Base-by-base conservation (phyloP, 2,113 vertebrate genomes). In the Lepus timidus region DNA sequence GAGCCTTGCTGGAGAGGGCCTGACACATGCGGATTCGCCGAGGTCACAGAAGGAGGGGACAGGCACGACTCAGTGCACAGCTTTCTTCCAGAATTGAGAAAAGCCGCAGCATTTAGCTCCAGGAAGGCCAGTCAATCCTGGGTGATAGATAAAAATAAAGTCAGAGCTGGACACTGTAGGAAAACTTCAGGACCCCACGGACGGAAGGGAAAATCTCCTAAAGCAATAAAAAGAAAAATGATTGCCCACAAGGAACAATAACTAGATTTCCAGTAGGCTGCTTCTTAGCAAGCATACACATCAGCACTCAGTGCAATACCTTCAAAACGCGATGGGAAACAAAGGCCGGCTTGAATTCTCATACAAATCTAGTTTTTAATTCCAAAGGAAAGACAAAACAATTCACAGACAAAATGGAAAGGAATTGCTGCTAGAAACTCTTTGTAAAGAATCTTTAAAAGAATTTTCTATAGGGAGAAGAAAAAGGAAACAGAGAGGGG, bases 341-440 rank as follows among this genome's bases (percentile, higher is more conserved):
- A 87, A 79, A 25, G 27, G 44, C 65, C 75, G 58, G 9, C 27
- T 64, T 79, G 27, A 68, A 84, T 78, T 51, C 51, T 44, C 74
- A 44, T 19, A 67, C 4, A 73, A 64, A 70, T 11, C 14, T 39
- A 92, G 12, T 68, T 85, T 92, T 74, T 78, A 44, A 44, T 62
- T 73, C 61, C 62, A 79, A 88, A 52, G 70, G 19, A 67, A 90
- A 87, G 62, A 58, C 33, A 75, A 81, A 85, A 80, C 81, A 20
- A 62, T 73, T 83, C 71, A 73, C 6, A 73, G 62, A 78, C 9
- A 87, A 95, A 93, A 44, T 61, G 27, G 71, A 71, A 83, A 96
- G 23, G 22, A 33, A 79, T 51, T 88, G 65, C n/a, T 65, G 67
- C 78, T n/a, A 82, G 81, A 16, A 90, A 61, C 68, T 49, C 4